Evolutionary conservation across 53 echinoderm and acorn worm species (phyloP).

Genomic region (Stichopus horrens): DNA sequence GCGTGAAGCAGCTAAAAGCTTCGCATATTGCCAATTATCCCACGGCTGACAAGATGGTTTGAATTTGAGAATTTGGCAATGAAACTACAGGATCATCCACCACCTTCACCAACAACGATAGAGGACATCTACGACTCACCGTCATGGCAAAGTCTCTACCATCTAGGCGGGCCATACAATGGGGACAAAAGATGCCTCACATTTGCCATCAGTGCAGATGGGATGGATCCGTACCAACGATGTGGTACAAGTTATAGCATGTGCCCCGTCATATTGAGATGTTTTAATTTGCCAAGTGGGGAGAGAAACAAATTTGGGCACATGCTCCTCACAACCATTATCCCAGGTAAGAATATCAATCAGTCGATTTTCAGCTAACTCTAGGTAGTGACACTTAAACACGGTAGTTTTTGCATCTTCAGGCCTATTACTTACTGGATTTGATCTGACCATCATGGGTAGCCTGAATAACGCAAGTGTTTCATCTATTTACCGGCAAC

Average conservation of each 20-base stretch:
- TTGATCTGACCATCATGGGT: too few species aligned
- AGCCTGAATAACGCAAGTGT: too few species aligned
- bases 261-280: slow-evolving; percentile 13
- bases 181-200: not conserved
- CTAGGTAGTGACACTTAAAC: too few species aligned
- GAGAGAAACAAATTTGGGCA: slow-evolving; percentile 13
- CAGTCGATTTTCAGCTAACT: too few species aligned
- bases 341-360: too few species aligned
- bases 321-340: not conserved
- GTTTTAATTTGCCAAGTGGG: slow-evolving; percentile 16
- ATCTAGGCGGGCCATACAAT: not conserved
- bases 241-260: not conserved
- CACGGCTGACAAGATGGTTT: not conserved
- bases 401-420: too few species aligned
- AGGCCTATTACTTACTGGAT: too few species aligned
- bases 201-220: slow-evolving; percentile 32
- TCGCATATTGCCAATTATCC: not conserved
- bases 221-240: not conserved
- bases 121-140: slow-evolving; percentile 6
- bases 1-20: not conserved
- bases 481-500: too few species aligned
- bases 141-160: not conserved
- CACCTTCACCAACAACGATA: not conserved
- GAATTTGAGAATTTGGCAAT: not conserved
- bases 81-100: slow-evolving; percentile 17